phyloP scores from a whole-genome alignment of 2,113 vertebrate genomes.

The Setophaga coronata region DNA sequence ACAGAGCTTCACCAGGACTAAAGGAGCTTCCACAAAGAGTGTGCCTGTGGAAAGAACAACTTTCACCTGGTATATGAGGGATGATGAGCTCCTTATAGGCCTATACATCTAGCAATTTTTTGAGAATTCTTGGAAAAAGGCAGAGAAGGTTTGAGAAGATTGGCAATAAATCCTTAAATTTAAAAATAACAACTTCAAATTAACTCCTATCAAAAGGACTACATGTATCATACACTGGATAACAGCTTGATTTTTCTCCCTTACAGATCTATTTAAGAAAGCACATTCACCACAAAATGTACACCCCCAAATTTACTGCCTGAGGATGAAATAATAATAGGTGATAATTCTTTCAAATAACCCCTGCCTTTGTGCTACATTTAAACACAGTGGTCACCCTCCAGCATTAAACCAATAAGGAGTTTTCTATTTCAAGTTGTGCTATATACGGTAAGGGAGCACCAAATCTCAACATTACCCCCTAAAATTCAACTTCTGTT shows the following conservation, averaged over 20 bases:
- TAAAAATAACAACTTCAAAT: background rate
- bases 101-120: background rate
- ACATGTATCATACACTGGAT: background rate
- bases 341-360: background rate
- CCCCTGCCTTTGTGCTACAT: background rate
- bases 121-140: background rate
- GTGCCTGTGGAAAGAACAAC: background rate
- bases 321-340: background rate
- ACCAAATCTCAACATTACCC: background rate
- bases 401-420: background rate
- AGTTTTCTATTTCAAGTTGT: background rate
- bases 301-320: background rate
- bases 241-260: background rate
- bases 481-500: background rate
- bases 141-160: background rate
- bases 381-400: background rate
- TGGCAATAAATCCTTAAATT: background rate
- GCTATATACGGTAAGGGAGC: background rate
- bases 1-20: background rate
- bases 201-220: background rate
- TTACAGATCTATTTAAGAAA: background rate
- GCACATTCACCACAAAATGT: background rate
- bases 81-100: background rate
- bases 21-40: background rate
- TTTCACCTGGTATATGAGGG: background rate